These are phyloP conservation scores for Trematomus bernacchii DNA, from an alignment of 2,797 vertebrate species.

Conservation along the genomic window DNA sequence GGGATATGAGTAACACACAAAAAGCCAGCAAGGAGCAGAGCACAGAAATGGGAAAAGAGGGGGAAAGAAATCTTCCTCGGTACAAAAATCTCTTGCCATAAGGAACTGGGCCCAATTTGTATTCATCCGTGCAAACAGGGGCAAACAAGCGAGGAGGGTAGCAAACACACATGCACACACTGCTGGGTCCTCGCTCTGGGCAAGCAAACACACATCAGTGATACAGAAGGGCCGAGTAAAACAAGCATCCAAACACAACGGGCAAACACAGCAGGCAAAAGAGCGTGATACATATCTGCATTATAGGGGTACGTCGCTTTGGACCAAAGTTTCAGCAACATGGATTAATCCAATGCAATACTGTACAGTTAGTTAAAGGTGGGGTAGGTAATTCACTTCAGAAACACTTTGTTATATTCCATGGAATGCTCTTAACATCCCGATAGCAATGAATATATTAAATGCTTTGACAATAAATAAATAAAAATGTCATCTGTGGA, in stretches of 20 bases:
- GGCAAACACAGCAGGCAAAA: neutral
- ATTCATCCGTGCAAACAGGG: conserved; percentile 66
- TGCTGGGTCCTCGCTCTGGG: conserved; percentile 45
- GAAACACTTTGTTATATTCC: no score
- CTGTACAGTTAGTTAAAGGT: neutral
- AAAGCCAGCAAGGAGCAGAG: conserved; percentile 44
- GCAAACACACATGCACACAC: conserved; percentile 59
- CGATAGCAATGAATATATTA: no score
- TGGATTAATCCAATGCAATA: neutral
- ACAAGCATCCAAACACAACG: conserved; percentile 31
- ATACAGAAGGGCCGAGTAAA: conserved; percentile 34
- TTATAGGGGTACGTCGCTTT: neutral
- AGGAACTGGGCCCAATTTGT: conserved; percentile 61
- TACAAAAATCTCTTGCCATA: conserved; percentile 51
- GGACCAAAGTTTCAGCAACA: neutral
- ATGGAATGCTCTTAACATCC: no score
- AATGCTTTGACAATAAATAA: no score
- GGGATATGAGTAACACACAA: conserved; percentile 54
- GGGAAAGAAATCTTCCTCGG: conserved; percentile 41
- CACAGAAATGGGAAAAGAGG: conserved; percentile 25
- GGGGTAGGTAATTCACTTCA: no score
- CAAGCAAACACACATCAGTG: conserved; percentile 53
- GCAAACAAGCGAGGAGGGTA: conserved; percentile 51
- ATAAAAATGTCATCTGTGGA: no score
- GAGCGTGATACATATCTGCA: neutral